A percentile compares a stretch with the other conserved stretches of the same genome.
Evolutionary conservation across 1,140 invertebrate species (phyloP).

Genomic region (Bicyclus anynana): DNA sequence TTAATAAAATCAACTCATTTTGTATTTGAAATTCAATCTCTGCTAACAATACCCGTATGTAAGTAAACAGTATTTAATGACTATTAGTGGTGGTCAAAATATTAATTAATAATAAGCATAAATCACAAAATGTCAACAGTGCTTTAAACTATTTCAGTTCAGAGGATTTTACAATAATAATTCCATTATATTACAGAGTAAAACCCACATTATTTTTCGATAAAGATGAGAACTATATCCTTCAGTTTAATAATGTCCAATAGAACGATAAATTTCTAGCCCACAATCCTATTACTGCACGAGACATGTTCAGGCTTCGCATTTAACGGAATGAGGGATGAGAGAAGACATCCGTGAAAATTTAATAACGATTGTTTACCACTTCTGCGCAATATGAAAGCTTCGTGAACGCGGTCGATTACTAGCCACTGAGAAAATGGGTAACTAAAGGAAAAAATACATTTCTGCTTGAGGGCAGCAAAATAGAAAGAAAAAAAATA

Average conservation of each 20-base stretch:
- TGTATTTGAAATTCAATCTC: no score
- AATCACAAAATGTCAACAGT: no score
- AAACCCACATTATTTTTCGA: background rate
- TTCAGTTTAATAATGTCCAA: slow-evolving; percentile 16
- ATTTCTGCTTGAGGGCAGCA: slow-evolving; percentile 6
- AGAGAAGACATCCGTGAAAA: slow-evolving; percentile 62
- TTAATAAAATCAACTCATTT: no score
- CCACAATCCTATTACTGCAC: slow-evolving; percentile 22
- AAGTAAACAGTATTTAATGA: no score
- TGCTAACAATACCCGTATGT: no score
- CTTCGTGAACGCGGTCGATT: slow-evolving; percentile 51
- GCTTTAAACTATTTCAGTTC: no score
- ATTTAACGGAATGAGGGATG: slow-evolving; percentile 42
- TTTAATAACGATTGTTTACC: slow-evolving; percentile 74
- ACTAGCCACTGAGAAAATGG: slow-evolving; percentile 42
- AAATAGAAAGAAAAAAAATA: slow-evolving; percentile 22
- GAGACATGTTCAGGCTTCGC: slow-evolving; percentile 38
- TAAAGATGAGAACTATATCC: background rate
- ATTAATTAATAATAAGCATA: no score
- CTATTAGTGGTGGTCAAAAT: no score
- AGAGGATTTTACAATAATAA: no score
- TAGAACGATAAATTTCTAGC: slow-evolving; percentile 20
- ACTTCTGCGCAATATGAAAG: slow-evolving; percentile 59
- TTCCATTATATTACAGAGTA: background rate
- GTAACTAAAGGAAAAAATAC: slow-evolving; percentile 36